Evolutionary conservation across 2,888 invertebrate genomes (phyloP).

Genomic region (Rhogogaster chlorosoma): DNA sequence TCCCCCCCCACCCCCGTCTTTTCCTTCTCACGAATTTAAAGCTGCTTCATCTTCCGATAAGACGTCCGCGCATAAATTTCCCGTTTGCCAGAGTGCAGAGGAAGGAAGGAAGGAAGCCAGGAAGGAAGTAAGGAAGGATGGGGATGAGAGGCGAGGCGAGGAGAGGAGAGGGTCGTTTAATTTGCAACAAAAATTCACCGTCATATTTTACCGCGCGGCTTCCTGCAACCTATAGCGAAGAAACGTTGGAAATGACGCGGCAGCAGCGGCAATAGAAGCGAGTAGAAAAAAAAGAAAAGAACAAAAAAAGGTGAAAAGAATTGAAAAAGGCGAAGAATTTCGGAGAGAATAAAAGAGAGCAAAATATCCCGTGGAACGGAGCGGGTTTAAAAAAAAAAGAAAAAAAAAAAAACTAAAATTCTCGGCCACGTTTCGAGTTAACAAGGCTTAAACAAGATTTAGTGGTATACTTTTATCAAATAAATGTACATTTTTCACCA

Average conservation of each 20-base stretch:
- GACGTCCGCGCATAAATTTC: constrained; percentile 22
- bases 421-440: constrained; percentile 24
- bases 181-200: constrained; percentile 29
- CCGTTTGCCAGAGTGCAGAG: background rate
- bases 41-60: constrained; percentile 34
- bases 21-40: constrained; percentile 5
- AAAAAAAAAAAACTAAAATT: too few species aligned
- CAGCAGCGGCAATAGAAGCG: background rate
- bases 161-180: background rate
- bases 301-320: background rate
- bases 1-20: background rate
- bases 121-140: background rate
- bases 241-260: background rate
- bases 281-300: background rate
- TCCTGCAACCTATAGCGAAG: background rate
- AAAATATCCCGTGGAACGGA: background rate
- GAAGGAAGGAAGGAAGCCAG: background rate
- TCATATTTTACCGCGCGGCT: background rate
- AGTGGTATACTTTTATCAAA: constrained; percentile 38
- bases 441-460: constrained; percentile 37
- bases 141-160: background rate
- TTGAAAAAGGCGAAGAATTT: background rate
- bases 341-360: too few species aligned
- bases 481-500: constrained; percentile 42
- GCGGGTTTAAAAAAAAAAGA: constrained; percentile 8